phyloP scores from a whole-genome alignment of 2,888 invertebrate genomes.

The Plagiodera versicolora region DNA sequence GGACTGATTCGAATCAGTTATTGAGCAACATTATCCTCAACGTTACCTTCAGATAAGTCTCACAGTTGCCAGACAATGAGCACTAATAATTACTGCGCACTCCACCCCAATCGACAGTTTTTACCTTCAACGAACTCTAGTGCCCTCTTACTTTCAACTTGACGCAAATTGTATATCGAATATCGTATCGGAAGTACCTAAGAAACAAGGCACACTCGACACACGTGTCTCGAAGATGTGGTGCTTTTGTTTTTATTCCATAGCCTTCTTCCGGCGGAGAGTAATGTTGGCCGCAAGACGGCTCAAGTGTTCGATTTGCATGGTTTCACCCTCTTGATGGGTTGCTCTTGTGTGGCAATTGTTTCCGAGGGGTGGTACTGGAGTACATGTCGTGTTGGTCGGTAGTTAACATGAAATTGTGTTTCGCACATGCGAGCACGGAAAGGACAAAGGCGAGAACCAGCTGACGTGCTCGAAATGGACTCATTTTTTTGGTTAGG shows the following conservation, averaged over 20 bases:
- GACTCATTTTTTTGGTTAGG: neutral
- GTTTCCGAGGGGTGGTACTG: constrained; percentile 13
- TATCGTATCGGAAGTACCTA: neutral
- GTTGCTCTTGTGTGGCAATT: constrained; percentile 22
- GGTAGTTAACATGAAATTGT: constrained; percentile 15
- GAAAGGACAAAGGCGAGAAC: neutral
- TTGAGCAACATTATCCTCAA: too few species aligned
- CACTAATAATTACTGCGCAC: too few species aligned
- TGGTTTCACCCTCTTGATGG: constrained; percentile 29
- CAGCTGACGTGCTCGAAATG: neutral
- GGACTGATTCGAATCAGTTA: too few species aligned
- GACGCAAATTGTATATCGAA: neutral
- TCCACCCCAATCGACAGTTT: too few species aligned
- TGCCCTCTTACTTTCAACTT: too few species aligned
- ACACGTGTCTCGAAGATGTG: constrained; percentile 30
- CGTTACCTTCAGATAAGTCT: too few species aligned
- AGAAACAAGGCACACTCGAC: neutral
- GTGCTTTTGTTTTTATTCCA: constrained; percentile 16
- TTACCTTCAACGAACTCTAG: too few species aligned
- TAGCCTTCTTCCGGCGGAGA: constrained; percentile 22
- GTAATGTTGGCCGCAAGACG: constrained; percentile 18
- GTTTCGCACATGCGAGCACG: constrained; percentile 13
- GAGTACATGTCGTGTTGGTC: neutral
- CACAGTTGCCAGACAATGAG: too few species aligned
- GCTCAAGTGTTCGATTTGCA: constrained; percentile 31